A percentile compares a stretch with the other conserved stretches of the same genome.
These are phyloP conservation scores for Eriocheir sinensis DNA, from an alignment of 1,140 invertebrate genomes.

Conservation along the genomic window DNA sequence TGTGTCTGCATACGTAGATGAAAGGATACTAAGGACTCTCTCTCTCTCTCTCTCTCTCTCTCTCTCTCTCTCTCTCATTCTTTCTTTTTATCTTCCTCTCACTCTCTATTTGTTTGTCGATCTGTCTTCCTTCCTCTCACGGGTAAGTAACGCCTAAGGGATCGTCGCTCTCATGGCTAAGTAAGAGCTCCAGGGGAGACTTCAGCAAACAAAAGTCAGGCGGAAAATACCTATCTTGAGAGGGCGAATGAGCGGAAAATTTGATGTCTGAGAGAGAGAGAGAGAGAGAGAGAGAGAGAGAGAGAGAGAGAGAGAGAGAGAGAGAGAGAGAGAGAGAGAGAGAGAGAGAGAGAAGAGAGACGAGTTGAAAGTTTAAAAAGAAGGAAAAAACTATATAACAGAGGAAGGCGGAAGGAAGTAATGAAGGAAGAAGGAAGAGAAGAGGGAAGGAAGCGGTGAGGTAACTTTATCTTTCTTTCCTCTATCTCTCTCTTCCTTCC, in stretches of 20 bases:
- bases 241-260: not conserved
- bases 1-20: too few species aligned
- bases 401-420: not conserved
- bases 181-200: not conserved
- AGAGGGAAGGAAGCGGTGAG: not conserved
- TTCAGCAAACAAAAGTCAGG: not conserved
- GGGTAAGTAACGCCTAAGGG: not conserved
- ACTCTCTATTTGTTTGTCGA: too few species aligned
- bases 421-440: conserved; percentile 14
- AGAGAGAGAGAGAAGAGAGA: not conserved
- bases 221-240: conserved; percentile 1
- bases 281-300: not conserved
- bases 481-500: conserved; percentile 3
- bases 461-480: conserved; percentile 16
- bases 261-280: not conserved
- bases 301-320: conserved; percentile 14
- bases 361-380: not conserved
- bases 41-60: too few species aligned
- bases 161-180: not conserved
- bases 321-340: conserved; percentile 22
- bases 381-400: conserved; percentile 6
- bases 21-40: too few species aligned
- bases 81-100: too few species aligned
- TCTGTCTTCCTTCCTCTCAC: too few species aligned
- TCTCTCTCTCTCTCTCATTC: too few species aligned